These are phyloP conservation scores for Eupithecia centaureata DNA, from an alignment of 2,888 invertebrate genomes.

Conservation along the genomic window DNA sequence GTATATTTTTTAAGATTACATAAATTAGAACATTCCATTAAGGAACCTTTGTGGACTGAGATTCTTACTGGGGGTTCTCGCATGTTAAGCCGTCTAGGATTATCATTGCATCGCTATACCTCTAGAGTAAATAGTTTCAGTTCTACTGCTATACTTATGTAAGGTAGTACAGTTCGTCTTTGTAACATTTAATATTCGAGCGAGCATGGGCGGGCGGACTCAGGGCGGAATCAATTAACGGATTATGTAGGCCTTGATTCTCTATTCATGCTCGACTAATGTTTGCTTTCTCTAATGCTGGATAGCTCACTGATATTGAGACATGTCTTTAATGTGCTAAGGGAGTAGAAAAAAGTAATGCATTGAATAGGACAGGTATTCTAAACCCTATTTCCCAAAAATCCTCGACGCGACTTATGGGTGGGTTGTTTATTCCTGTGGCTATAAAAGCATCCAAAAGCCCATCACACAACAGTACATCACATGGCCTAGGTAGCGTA, in stretches of 20 bases:
- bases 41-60: not conserved
- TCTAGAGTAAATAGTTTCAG: not conserved
- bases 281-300: conserved; percentile 18
- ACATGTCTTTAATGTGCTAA: not conserved
- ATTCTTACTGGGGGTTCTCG: not conserved
- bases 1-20: not conserved
- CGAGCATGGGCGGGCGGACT: conserved; percentile 22
- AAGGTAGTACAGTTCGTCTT: conserved; percentile 20
- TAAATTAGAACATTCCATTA: too few relatives aligned
- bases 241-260: conserved; percentile 35
- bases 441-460: too few relatives aligned
- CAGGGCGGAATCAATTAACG: conserved; percentile 37
- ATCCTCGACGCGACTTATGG: too few relatives aligned
- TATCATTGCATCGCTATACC: not conserved
- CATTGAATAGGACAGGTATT: too few relatives aligned
- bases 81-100: not conserved
- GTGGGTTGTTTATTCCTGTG: too few relatives aligned
- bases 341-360: too few relatives aligned
- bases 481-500: too few relatives aligned
- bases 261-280: conserved; percentile 34
- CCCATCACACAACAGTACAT: too few relatives aligned
- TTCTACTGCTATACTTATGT: not conserved
- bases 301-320: not conserved
- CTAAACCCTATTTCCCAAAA: too few relatives aligned
- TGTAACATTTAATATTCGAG: conserved; percentile 33